Percentiles rank a stretch among this genome's conserved stretches.
These are phyloP conservation scores for Eupithecia centaureata DNA, from an alignment of 2,888 invertebrate genomes.

Conservation along the genomic window DNA sequence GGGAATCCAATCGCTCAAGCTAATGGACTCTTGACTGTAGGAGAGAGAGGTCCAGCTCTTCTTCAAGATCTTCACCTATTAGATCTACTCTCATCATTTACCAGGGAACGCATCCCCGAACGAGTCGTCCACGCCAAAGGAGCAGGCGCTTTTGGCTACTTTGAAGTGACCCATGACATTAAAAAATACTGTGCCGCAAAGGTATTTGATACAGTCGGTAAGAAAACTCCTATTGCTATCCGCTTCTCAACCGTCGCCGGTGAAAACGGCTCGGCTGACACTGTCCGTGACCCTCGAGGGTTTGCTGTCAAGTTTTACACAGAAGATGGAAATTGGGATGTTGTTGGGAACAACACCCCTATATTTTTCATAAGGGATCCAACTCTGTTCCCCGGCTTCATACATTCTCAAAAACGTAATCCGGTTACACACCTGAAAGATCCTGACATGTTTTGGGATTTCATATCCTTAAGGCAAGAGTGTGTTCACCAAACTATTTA, in stretches of 20 bases:
- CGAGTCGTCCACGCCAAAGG: constrained; percentile 98
- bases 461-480: constrained; percentile 94
- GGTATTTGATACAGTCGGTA: constrained; percentile 90
- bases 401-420: constrained; percentile 98
- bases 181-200: constrained; percentile 91
- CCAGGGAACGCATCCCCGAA: constrained; percentile 97
- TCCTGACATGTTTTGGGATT: constrained; percentile 98
- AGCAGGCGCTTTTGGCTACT: constrained; percentile 94
- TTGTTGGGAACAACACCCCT: constrained; percentile 97
- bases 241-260: constrained; percentile 95
- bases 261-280: constrained; percentile 95
- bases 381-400: constrained; percentile 95
- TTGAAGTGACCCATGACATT: constrained; percentile 95
- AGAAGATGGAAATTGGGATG: constrained; percentile 96
- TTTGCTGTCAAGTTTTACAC: constrained; percentile 98
- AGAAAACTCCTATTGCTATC: constrained; percentile 90
- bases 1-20: constrained; percentile 93
- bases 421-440: constrained; percentile 96
- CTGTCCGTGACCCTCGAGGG: constrained; percentile 95
- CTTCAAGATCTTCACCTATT: constrained; percentile 92
- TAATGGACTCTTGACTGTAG: constrained; percentile 91
- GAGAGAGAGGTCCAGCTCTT: constrained; percentile 93
- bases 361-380: constrained; percentile 97
- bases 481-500: constrained; percentile 92
- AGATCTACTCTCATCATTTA: constrained; percentile 93